Evolutionary conservation across 2,113 vertebrate genomes (phyloP), one percentile per base, ranked within the genome.

Genomic region (Dascyllus trimaculatus): DNA sequence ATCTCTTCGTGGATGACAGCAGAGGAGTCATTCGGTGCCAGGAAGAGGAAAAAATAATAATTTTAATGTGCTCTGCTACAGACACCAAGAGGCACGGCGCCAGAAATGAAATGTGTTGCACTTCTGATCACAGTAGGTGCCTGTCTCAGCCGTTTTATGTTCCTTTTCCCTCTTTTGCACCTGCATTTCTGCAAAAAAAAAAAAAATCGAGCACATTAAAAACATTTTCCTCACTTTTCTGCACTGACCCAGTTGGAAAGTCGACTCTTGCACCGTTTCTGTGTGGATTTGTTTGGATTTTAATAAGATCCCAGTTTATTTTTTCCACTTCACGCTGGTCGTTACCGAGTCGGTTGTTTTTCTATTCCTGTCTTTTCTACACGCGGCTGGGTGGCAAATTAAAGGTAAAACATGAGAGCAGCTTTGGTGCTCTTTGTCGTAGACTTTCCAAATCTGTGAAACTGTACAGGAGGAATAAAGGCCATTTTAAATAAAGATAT

Each of bases 71-170:
- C 46, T 60, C 18, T 5, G 69, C 15, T 61, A 59, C 29, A 26
- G 70, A 72, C 66, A 70, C 24, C 21, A 43, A 65, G 45, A 29
- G 65, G 59, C 53, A 32, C 5, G 19, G 29, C 19, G 25, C 59
- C 52, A 68, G 38, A 22, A 57, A 24, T 22, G 38, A 70, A 64
- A 60, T 5, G 11, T 24, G n/a, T 40, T 70, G 60, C 26, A 45
- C 22, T 29, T 49, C 7, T 26, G n/a, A 81, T 75, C 71, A 64
- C 60, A 5, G 1, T 49, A 22, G 40, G 26, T 26, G 19, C 17
- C 40, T 38, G 46, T 74, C 18, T 49, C 18, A n/a, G 17, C 19
- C 1, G 19, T 5, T 49, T 49, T 49, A n/a, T 19, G 17, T n/a
- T 49, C 48, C 48, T 29, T 40, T 56, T 43, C 4, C 11, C n/a